Percentiles rank a stretch among this genome's conserved stretches.
These are phyloP conservation scores for Drosophila lacicola DNA, from an alignment of 2,888 invertebrate genomes.

Conservation along the genomic window DNA sequence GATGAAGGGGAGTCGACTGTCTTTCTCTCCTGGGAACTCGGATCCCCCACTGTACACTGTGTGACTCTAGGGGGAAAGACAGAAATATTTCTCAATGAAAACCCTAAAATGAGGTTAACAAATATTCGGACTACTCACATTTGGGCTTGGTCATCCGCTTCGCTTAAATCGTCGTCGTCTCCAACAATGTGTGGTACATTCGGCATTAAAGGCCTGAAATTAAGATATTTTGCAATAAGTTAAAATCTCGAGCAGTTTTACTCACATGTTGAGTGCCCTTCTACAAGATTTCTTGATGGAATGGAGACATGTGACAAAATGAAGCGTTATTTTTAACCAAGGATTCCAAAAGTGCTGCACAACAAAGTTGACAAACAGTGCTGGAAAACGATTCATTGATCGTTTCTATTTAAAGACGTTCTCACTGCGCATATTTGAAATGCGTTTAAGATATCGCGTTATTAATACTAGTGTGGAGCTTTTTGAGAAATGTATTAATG, in stretches of 20 bases:
- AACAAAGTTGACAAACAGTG: background rate
- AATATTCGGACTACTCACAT: slow-evolving; percentile 5
- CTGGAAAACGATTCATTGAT: background rate
- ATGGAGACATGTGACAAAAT: background rate
- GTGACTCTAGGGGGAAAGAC: background rate
- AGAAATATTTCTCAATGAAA: too few relatives aligned
- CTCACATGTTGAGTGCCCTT: slow-evolving; percentile 11
- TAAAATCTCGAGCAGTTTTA: background rate
- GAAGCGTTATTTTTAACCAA: slow-evolving; percentile 10
- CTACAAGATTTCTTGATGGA: too few relatives aligned
- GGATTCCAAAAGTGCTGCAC: background rate
- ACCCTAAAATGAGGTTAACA: background rate
- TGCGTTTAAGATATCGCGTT: too few relatives aligned
- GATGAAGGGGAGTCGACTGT: background rate
- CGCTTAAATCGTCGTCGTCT: slow-evolving; percentile 40
- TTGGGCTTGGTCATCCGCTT: slow-evolving; percentile 5
- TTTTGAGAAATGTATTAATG: too few relatives aligned
- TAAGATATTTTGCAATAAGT: background rate
- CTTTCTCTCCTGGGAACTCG: background rate
- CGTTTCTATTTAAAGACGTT: background rate
- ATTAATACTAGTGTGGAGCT: too few relatives aligned
- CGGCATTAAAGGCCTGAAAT: slow-evolving; percentile 34
- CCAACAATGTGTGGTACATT: slow-evolving; percentile 53
- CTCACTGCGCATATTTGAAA: background rate
- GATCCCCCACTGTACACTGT: too few relatives aligned